Evolutionary conservation across 2,888 invertebrate genomes (phyloP).

Genomic region (Suillia variegata): DNA sequence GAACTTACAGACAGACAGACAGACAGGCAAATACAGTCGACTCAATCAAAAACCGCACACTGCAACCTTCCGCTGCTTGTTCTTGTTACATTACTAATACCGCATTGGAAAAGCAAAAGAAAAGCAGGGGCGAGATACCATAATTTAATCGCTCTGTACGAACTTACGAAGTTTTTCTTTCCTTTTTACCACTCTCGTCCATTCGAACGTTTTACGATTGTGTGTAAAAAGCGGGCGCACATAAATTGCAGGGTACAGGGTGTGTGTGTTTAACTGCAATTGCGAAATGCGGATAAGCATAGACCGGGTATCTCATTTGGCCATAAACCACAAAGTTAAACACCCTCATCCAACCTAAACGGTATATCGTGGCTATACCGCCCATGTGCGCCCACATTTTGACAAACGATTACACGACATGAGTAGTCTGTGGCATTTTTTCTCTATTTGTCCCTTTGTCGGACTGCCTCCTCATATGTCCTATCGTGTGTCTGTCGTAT

Average conservation of each 20-base stretch:
- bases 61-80: not conserved
- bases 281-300: conserved; percentile 8
- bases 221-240: not conserved
- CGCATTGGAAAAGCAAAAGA: not conserved
- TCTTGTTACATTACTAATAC: not conserved
- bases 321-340: not conserved
- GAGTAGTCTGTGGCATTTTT: not conserved
- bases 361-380: too few relatives aligned
- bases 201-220: not conserved
- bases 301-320: not conserved
- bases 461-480: not conserved
- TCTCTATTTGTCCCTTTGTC: too few relatives aligned
- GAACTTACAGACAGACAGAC: not conserved
- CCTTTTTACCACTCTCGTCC: not conserved
- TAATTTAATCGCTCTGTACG: not conserved
- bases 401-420: conserved; percentile 11
- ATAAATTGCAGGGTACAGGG: not conserved
- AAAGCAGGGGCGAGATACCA: not conserved
- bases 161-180: not conserved
- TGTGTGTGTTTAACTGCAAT: not conserved
- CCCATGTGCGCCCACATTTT: conserved; percentile 6
- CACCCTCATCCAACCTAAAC: too few relatives aligned
- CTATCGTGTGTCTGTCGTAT: not conserved
- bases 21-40: not conserved
- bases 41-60: not conserved